Evolutionary conservation across 2,888 invertebrate species (phyloP).

Genomic region (Drosophila koepferae): DNA sequence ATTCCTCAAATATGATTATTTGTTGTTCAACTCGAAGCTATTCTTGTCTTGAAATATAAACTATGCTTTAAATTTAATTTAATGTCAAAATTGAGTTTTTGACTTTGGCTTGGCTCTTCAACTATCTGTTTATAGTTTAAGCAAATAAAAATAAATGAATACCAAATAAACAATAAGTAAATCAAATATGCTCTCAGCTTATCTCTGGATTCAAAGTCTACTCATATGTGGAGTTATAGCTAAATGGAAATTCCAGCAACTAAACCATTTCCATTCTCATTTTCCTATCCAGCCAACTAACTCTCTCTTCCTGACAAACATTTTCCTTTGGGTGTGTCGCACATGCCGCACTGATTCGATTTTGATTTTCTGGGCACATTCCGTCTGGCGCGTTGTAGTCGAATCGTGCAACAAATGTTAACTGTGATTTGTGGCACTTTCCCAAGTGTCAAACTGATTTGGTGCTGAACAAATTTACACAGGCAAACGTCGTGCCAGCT

Average conservation of each 20-base stretch:
- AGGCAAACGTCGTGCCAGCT: constrained; percentile 36
- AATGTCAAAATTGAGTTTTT: neutral
- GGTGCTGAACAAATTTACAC: constrained; percentile 53
- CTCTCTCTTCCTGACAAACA: constrained; percentile 11
- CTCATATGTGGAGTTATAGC: neutral
- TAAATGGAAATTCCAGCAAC: neutral
- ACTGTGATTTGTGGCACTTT: constrained; percentile 68
- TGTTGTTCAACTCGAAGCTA: constrained; percentile 32
- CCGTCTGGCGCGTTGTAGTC: constrained; percentile 37
- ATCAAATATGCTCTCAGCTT: neutral
- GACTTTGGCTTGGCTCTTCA: neutral
- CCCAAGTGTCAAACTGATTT: constrained; percentile 65
- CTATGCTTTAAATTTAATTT: neutral
- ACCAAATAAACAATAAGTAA: neutral
- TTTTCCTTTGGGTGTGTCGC: constrained; percentile 42
- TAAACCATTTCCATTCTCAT: neutral
- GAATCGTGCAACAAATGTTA: constrained; percentile 64
- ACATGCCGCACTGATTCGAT: constrained; percentile 57
- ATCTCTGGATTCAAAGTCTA: too few species aligned
- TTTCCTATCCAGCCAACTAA: neutral
- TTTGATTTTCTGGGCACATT: constrained; percentile 65
- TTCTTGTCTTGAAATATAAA: neutral
- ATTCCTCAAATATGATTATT: constrained; percentile 35
- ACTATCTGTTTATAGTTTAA: neutral
- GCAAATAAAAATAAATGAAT: too few species aligned